Evolutionary conservation across 2,888 invertebrate genomes (phyloP).

Genomic region (Drosophila mimica): DNA sequence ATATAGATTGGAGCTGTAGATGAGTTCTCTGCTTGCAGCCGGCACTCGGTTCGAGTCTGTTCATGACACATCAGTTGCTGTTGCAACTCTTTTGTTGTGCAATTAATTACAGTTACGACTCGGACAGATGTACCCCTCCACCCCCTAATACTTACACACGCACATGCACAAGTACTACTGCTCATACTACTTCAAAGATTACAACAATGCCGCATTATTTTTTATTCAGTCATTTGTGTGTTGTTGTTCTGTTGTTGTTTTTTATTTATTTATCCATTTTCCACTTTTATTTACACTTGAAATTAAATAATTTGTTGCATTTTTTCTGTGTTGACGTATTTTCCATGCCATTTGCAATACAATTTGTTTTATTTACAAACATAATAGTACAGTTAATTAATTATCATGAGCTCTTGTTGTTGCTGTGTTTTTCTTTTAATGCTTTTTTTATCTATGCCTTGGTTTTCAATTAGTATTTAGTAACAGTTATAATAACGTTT

Average conservation of each 20-base stretch:
- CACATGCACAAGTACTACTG: neutral
- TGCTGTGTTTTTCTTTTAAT: slow-evolving; percentile 21
- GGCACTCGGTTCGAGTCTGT: slow-evolving; percentile 1
- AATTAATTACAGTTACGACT: slow-evolving; percentile 60
- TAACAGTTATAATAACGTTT: slow-evolving; percentile 71
- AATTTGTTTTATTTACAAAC: slow-evolving; percentile 79
- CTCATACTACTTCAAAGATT: slow-evolving; percentile 16
- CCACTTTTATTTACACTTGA: slow-evolving; percentile 68
- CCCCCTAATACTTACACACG: slow-evolving; percentile 1
- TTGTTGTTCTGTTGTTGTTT: slow-evolving; percentile 27
- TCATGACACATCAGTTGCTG: slow-evolving; percentile 18
- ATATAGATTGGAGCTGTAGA: slow-evolving; percentile 22
- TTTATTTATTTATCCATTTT: slow-evolving; percentile 29
- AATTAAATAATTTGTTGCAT: slow-evolving; percentile 45
- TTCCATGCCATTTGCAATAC: slow-evolving; percentile 68
- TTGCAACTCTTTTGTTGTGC: slow-evolving; percentile 33
- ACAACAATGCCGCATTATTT: slow-evolving; percentile 13
- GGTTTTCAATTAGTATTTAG: slow-evolving; percentile 67
- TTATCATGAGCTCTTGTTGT: slow-evolving; percentile 44
- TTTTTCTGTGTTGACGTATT: slow-evolving; percentile 31
- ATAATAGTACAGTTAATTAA: slow-evolving; percentile 76
- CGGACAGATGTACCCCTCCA: slow-evolving; percentile 49
- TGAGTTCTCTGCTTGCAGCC: slow-evolving; percentile 10
- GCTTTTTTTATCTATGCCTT: slow-evolving; percentile 18
- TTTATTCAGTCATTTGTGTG: slow-evolving; percentile 47